Conservation (phyloP, 2,113 vertebrate genomes). For the Dromiciops gliroides region DNA sequence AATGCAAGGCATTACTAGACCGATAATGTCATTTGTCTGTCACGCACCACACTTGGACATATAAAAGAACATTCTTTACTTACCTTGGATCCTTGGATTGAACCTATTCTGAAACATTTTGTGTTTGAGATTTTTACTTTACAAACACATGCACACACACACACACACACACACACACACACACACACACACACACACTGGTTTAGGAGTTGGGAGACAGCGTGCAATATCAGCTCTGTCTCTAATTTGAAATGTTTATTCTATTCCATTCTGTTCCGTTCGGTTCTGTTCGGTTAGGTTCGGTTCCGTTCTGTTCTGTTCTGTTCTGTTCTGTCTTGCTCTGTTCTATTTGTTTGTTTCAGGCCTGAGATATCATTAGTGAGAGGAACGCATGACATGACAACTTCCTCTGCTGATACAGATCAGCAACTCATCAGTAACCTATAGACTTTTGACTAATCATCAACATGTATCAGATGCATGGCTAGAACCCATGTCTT, state of each 20-base stretch:
- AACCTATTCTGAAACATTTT: not conserved
- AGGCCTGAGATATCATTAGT: not conserved
- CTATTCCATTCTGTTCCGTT: no score
- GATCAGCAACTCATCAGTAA: not conserved
- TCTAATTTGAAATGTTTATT: not conserved
- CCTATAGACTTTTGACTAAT: not conserved
- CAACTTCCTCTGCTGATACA: not conserved
- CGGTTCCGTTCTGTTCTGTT: no score
- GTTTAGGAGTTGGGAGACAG: not conserved
- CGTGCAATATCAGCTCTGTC: not conserved
- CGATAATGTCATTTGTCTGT: not conserved
- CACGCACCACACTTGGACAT: not conserved
- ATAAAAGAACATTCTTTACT: not conserved
- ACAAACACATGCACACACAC: not conserved
- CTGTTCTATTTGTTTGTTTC: not conserved
- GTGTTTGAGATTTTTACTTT: not conserved
- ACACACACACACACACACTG: not conserved
- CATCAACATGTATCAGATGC: not conserved
- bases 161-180: not conserved
- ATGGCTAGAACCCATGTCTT: not conserved
- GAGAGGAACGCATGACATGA: not conserved
- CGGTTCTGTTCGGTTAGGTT: no score
- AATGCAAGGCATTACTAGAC: not conserved
- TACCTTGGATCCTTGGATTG: not conserved
- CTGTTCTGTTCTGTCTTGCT: no score